A percentile compares a stretch with the other conserved stretches of the same genome.
phyloP scores from a whole-genome alignment of 1,140 invertebrate species.

The Kradibia gibbosae region DNA sequence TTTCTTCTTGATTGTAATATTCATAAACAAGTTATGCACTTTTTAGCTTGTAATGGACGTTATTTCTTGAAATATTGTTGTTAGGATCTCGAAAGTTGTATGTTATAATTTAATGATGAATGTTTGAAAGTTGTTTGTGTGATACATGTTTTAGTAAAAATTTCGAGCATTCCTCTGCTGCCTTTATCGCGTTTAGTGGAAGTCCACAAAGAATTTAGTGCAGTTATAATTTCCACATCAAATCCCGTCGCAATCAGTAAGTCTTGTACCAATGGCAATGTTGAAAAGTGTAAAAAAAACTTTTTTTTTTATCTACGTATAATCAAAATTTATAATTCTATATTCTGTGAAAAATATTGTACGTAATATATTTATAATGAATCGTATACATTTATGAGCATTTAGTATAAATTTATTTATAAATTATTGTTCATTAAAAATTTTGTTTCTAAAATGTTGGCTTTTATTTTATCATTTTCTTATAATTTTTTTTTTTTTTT shows the following conservation, averaged over 20 bases:
- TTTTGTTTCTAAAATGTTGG: conserved; percentile 38
- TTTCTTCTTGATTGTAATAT: conserved; percentile 9
- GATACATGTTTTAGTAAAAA: conserved; percentile 55
- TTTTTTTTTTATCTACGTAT: conserved; percentile 49
- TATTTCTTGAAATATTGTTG: conserved; percentile 33
- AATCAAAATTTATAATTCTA: conserved; percentile 39
- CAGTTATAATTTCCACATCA: conserved; percentile 42
- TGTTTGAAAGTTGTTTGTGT: conserved; percentile 46
- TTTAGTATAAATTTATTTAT: conserved; percentile 42
- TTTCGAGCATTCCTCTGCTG: conserved; percentile 64
- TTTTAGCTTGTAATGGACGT: conserved; percentile 9
- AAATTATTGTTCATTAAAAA: conserved; percentile 50
- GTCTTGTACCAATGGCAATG: conserved; percentile 29
- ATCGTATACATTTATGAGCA: conserved; percentile 43
- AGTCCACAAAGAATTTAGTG: conserved; percentile 34
- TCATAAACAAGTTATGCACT: not conserved
- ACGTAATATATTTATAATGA: conserved; percentile 47
- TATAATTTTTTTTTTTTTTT: not conserved
- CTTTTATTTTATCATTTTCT: conserved; percentile 25
- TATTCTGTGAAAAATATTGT: conserved; percentile 47
- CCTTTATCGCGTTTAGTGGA: conserved; percentile 55
- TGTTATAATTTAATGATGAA: conserved; percentile 33
- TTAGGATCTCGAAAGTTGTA: conserved; percentile 34
- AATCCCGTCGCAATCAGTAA: conserved; percentile 15
- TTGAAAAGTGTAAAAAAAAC: conserved; percentile 27